Evolutionary conservation across 2,113 vertebrate genomes (phyloP).

Genomic region (Pseudonaja textilis): DNA sequence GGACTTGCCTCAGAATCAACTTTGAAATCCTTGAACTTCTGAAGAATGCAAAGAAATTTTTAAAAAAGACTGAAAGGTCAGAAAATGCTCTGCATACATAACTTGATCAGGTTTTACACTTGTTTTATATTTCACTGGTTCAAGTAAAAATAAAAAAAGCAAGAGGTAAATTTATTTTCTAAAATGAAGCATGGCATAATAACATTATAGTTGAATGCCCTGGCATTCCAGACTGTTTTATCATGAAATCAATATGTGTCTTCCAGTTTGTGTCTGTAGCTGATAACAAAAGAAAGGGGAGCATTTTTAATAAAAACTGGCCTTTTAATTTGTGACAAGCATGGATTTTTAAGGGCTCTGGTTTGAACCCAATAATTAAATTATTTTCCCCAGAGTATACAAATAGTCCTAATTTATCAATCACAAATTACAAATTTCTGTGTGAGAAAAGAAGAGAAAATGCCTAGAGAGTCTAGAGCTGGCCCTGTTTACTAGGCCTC

Average conservation of each 20-base stretch:
- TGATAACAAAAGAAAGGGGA: background rate
- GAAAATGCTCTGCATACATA: background rate
- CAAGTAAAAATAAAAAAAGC: background rate
- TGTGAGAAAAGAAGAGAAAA: background rate
- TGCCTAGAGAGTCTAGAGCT: background rate
- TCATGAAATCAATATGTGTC: background rate
- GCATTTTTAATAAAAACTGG: background rate
- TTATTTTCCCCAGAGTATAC: background rate
- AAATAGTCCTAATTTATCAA: background rate
- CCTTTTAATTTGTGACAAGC: background rate
- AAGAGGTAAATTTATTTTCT: background rate
- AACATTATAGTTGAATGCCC: background rate
- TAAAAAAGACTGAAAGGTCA: background rate
- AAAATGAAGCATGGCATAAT: background rate
- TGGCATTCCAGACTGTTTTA: background rate
- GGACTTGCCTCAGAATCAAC: background rate
- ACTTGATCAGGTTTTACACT: background rate
- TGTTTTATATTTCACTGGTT: background rate
- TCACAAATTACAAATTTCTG: background rate
- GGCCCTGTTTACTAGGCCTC: background rate
- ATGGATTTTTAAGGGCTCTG: background rate
- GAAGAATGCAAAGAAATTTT: background rate
- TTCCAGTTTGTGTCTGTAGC: background rate
- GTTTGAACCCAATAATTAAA: background rate
- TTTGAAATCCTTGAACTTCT: background rate